Evolutionary conservation across 2,113 vertebrate species (phyloP).

Genomic region (Jaculus jaculus): DNA sequence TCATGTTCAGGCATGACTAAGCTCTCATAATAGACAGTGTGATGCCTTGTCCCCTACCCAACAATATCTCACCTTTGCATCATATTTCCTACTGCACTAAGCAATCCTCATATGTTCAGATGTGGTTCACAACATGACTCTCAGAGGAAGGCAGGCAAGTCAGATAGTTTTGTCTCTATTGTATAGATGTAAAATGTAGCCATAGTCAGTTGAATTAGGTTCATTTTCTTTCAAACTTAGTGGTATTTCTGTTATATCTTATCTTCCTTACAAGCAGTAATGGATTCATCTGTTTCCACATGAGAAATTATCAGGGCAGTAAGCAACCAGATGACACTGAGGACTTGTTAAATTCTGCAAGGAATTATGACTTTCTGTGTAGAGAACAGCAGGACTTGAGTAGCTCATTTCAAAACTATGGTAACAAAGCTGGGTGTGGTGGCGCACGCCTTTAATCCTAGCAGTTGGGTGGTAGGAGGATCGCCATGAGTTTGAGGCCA

Average conservation of each 20-base stretch:
- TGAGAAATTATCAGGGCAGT: conserved; percentile 30
- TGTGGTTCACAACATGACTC: not conserved
- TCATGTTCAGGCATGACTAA: conserved; percentile 1
- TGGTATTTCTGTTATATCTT: not conserved
- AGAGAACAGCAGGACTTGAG: conserved; percentile 2
- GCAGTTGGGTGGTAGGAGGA: too few species aligned
- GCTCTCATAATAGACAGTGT: not conserved
- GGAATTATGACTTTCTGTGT: not conserved
- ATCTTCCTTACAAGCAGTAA: not conserved
- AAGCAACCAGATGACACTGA: conserved; percentile 10
- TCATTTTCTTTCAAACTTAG: not conserved
- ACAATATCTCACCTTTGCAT: not conserved
- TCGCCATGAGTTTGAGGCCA: too few species aligned
- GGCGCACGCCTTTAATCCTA: too few species aligned
- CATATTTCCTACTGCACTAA: not conserved
- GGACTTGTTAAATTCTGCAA: conserved; percentile 42
- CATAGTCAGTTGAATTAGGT: not conserved
- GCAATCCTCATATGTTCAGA: too few species aligned
- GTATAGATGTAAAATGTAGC: not conserved
- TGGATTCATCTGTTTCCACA: conserved; percentile 31
- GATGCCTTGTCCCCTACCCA: accelerated
- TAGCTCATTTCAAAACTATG: not conserved
- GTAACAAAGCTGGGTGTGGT: too few species aligned
- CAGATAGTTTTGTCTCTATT: not conserved
- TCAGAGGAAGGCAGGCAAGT: not conserved